Percentiles rank a stretch among this genome's conserved stretches.
Evolutionary conservation across 2,113 vertebrate genomes (phyloP).

Genomic region (Macrotus californicus): DNA sequence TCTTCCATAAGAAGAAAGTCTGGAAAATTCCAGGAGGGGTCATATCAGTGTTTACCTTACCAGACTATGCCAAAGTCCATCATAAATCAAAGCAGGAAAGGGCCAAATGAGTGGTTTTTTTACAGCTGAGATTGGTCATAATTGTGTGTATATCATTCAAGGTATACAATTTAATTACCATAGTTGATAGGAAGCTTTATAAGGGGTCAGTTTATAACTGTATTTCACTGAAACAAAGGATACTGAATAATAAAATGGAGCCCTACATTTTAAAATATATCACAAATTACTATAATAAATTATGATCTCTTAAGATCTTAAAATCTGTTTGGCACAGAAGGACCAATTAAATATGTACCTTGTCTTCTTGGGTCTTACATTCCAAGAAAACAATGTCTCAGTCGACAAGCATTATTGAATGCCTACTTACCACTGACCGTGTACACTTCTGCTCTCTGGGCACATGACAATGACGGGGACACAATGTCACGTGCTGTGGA

Average conservation of each 20-base stretch:
- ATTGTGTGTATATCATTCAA: not conserved
- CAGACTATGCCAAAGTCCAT: not conserved
- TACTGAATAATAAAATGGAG: constrained; percentile 21
- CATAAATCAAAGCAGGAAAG: constrained; percentile 21
- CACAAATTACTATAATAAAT: not conserved
- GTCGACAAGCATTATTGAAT: not conserved
- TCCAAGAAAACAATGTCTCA: constrained; percentile 12
- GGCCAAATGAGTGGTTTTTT: not conserved
- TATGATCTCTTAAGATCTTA: not conserved
- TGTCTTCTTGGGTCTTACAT: not conserved
- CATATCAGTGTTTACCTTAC: not conserved
- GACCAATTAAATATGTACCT: not conserved
- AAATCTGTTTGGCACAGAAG: not conserved
- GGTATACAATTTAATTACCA: not conserved
- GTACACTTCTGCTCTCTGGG: not conserved
- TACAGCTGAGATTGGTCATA: not conserved
- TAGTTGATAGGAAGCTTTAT: not conserved
- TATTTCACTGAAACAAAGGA: not conserved
- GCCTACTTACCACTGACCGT: not conserved
- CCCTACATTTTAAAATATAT: not conserved
- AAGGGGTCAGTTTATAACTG: not conserved
- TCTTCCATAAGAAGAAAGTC: not conserved
- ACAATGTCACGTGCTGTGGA: not conserved
- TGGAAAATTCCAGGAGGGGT: not conserved
- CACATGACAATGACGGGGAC: not conserved